phyloP scores from a whole-genome alignment of 2,113 vertebrate genomes.

The Suricata suricatta region DNA sequence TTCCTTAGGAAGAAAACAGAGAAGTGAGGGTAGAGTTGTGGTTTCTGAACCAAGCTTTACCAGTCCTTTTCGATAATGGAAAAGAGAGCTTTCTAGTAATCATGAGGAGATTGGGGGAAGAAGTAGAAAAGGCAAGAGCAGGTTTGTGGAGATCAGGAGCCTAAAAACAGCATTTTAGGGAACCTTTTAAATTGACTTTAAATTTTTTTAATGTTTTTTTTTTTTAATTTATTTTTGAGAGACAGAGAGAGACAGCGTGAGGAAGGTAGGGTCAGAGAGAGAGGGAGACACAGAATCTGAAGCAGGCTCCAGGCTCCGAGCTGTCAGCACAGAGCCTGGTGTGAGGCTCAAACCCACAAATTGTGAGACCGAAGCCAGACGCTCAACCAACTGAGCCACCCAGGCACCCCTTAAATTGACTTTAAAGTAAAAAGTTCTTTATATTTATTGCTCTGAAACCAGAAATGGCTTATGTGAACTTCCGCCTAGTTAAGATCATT shows the following conservation, averaged over 20 bases:
- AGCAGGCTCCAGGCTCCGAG: too few relatives aligned
- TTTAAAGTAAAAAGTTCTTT: background rate
- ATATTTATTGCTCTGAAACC: constrained; percentile 72
- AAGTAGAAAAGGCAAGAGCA: background rate
- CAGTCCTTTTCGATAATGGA: background rate
- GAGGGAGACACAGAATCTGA: too few relatives aligned
- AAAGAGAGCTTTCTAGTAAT: constrained; percentile 12
- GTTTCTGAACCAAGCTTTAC: background rate
- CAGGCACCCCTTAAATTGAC: background rate
- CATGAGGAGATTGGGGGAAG: background rate
- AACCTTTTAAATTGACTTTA: background rate
- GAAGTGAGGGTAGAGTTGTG: constrained; percentile 31
- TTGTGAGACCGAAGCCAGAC: too few relatives aligned
- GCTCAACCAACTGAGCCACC: too few relatives aligned
- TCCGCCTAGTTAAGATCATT: constrained; percentile 67
- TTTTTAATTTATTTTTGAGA: too few relatives aligned
- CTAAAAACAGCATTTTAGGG: constrained; percentile 1
- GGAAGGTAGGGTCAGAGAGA: too few relatives aligned
- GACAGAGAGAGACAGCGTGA: too few relatives aligned
- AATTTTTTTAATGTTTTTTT: too few relatives aligned
- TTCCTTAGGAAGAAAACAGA: constrained; percentile 27
- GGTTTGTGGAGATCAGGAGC: background rate
- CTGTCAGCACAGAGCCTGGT: too few relatives aligned
- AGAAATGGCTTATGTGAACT: constrained; percentile 71
- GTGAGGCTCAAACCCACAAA: too few relatives aligned